Evolutionary conservation across 2,888 invertebrate genomes (phyloP), one percentile per base, ranked within the genome.

Genomic region (Polietes domitor): DNA sequence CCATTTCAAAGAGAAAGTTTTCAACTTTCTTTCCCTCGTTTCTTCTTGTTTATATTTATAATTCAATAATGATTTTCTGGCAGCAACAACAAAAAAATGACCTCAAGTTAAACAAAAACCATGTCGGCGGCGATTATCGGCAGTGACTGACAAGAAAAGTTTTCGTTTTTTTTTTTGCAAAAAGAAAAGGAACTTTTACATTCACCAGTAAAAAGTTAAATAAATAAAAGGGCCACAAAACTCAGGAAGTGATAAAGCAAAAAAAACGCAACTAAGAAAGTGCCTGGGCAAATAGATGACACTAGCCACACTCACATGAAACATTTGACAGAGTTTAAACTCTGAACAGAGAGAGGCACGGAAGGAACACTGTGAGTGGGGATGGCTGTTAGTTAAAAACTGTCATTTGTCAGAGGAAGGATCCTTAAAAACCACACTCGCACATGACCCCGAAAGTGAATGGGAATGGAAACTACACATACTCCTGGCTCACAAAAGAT

Each of bases 1-100:
- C 58, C 58, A 58, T 58, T 26, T 58, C 58, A 58, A 58, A 58
- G 58, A 26, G 58, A 58, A 58, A 58, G 15, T 26, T 58, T 58
- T 15, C 2, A 58, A 58, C 58, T 58, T 58, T 58, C 26, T 58
- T 15, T 58, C 26, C 19, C 24, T 12, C 4, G 4, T 21, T 10
- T 55, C 1, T 2, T 58, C 26, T 15, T 58, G 24, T 58, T 58
- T 58, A 15, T 26, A 26, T 58, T 24, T 58, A 24, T 58, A 58
- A 58, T 58, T 58, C 58, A 58, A 58, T 58, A 58, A 58, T 19
- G 24, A 58, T 58, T 53, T 53, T 37, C 37, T 7, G 50, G 1
- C 17, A 17, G 17, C 24, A 55, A 55, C 9, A 50, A 9, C 55
- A 12, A 55, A 1, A n/a, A 24, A 9, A 26, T 58, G 58, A 26